These are phyloP conservation scores for Axis porcinus DNA, from an alignment of 2,113 vertebrate genomes.

Conservation along the genomic window DNA sequence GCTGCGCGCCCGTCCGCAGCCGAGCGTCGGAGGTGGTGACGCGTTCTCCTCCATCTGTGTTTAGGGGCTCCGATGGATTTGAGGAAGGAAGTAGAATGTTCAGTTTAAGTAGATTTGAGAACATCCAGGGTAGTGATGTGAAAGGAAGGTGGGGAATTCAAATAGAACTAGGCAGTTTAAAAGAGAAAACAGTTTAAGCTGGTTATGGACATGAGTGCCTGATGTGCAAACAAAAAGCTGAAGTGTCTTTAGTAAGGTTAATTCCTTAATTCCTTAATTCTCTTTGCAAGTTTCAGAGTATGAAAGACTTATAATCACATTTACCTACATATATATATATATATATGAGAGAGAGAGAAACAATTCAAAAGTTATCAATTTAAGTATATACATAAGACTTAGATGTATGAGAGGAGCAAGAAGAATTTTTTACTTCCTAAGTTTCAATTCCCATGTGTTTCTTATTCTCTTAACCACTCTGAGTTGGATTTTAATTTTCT, in stretches of 20 bases:
- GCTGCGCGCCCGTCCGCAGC: rapidly evolving
- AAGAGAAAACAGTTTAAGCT: not conserved
- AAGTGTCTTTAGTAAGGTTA: not conserved
- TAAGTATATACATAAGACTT: not conserved
- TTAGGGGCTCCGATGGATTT: not conserved
- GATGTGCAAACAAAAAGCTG: not conserved
- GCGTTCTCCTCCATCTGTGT: not conserved
- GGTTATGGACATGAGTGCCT: not conserved
- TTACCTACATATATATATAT: not conserved
- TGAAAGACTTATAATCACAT: not conserved
- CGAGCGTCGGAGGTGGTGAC: rapidly evolving
- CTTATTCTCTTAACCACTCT: not conserved
- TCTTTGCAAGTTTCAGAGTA: not conserved
- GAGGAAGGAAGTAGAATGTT: not conserved
- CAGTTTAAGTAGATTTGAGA: not conserved
- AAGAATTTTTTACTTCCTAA: not conserved
- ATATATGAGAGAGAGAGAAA: not conserved
- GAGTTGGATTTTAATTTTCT: slow-evolving; percentile 2
- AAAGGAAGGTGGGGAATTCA: not conserved
- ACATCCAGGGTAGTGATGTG: not conserved
- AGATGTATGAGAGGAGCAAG: not conserved
- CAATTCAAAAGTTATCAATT: not conserved
- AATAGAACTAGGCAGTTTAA: not conserved
- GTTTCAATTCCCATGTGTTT: not conserved
- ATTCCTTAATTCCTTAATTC: not conserved